Base-by-base conservation (phyloP, 2,113 vertebrate genomes). In the Labeo catla region DNA sequence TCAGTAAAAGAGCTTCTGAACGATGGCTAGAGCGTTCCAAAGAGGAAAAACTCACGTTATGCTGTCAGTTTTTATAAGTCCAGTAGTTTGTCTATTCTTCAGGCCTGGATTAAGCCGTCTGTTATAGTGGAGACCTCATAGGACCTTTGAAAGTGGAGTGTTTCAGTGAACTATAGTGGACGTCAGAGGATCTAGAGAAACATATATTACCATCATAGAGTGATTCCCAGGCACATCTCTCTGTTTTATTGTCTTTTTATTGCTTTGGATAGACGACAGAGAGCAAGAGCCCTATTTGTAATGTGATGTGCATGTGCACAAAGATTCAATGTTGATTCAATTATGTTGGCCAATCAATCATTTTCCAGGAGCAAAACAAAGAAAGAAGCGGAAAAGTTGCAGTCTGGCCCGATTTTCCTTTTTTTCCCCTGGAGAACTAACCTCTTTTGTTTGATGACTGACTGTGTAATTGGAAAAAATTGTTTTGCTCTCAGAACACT, bases 201-300 rank as follows among this genome's bases (percentile, higher is more conserved):
- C 84, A 82, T 87, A 87, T 81, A 88, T 85, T 76, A 89, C 23
- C 36, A 70, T 85, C 86, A 80, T 28, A 72, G 39, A 54, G 61
- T 11, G 28, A 86, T 77, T 88, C 83, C 72, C 79, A 87, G 86
- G 82, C 86, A 89, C 66, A 81, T 80, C 83, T 76, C 76, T 2
- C 50, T 28, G 39, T 76, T 91, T 88, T 89, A 91, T 89, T 78
- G 77, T 83, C 81, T 86, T 88, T 89, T 87, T 87, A 91, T 88
- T 88, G 83, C 86, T 89, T 88, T 84, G 88, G 90, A 83, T 83
- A 61, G 70, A 76, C 23, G 78, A 88, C 81, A 81, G 52, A 84
- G 76, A 86, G 81, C 76, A 47, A 74, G 47, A 86, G 79, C 76
- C 61, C 36, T 74, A 70, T 90, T 84, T 86, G 81, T 83, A 65